A percentile compares a stretch with the other conserved stretches of the same genome.
Conservation (phyloP, 2,888 invertebrate species). For the Hylaea fasciaria region DNA sequence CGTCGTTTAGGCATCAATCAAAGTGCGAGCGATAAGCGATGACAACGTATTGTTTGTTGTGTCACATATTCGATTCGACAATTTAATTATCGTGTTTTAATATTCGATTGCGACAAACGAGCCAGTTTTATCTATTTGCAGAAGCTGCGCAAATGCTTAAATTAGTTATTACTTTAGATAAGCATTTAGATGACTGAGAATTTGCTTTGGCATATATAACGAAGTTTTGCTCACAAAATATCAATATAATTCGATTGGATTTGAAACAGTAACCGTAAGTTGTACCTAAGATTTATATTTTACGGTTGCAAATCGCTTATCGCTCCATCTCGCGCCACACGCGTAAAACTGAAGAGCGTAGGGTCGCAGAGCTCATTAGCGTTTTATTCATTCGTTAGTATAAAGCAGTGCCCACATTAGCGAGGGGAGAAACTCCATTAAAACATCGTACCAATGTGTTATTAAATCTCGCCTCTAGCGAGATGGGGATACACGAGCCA, state of each 20-base stretch:
- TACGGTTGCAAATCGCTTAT: slow-evolving; percentile 22
- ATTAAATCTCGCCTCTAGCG: slow-evolving; percentile 38
- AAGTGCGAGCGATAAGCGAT: slow-evolving; percentile 28
- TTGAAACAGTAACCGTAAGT: not conserved
- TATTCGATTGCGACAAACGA: slow-evolving; percentile 20
- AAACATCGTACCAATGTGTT: slow-evolving; percentile 40
- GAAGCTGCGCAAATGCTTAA: not conserved
- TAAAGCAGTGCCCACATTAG: slow-evolving; percentile 30
- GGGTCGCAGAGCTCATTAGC: slow-evolving; percentile 27
- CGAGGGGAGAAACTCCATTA: slow-evolving; percentile 40
- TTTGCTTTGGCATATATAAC: too few species aligned
- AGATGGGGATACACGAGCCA: slow-evolving; percentile 32
- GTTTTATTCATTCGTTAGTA: slow-evolving; percentile 33
- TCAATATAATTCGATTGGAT: too few species aligned
- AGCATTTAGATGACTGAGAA: too few species aligned
- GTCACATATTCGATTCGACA: slow-evolving; percentile 23
- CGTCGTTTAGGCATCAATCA: slow-evolving; percentile 20
- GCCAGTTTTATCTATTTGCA: slow-evolving; percentile 10
- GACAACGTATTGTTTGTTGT: slow-evolving; percentile 12
- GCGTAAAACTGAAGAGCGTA: slow-evolving; percentile 17
- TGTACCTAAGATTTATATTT: not conserved
- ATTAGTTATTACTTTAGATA: too few species aligned
- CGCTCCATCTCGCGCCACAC: slow-evolving; percentile 19
- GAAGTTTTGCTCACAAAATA: too few species aligned
- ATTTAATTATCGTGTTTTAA: slow-evolving; percentile 11